phyloP scores from a whole-genome alignment of 2,888 invertebrate genomes.

The Stomorhina lunata region DNA sequence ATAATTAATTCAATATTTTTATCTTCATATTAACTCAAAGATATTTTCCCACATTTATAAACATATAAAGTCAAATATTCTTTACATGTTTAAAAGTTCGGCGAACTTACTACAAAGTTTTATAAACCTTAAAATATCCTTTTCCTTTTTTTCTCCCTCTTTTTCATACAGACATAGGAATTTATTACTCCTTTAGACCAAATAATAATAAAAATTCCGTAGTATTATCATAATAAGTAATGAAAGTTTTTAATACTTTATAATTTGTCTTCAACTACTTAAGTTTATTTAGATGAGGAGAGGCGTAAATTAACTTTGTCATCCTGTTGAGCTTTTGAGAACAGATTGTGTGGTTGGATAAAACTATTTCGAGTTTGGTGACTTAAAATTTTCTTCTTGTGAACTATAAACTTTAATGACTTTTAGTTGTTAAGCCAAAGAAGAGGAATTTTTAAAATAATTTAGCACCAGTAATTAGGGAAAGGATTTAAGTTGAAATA shows the following conservation, averaged over 20 bases:
- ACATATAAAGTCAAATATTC: no score
- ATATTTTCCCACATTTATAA: no score
- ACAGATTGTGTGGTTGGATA: conserved; percentile 1
- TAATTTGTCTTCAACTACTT: conserved; percentile 45
- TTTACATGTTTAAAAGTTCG: no score
- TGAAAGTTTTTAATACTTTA: conserved; percentile 50
- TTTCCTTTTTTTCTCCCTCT: neutral
- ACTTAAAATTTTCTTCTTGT: no score
- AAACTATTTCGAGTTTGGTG: neutral
- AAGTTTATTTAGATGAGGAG: neutral
- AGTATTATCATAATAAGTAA: conserved; percentile 23
- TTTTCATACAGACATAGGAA: neutral
- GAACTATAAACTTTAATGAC: no score
- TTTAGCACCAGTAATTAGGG: no score
- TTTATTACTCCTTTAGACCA: neutral
- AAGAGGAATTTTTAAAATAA: no score
- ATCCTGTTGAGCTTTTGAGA: conserved; percentile 13
- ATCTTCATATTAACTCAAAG: no score
- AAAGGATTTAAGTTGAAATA: no score
- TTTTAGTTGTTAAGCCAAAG: neutral
- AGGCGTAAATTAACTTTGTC: conserved; percentile 24
- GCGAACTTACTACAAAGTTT: no score
- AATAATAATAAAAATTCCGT: conserved; percentile 29
- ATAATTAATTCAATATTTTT: no score
- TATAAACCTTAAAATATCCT: neutral